Evolutionary conservation across 2,113 vertebrate species (phyloP), one percentile per base, ranked within the genome.

Genomic region (Semicossyphus pulcher): DNA sequence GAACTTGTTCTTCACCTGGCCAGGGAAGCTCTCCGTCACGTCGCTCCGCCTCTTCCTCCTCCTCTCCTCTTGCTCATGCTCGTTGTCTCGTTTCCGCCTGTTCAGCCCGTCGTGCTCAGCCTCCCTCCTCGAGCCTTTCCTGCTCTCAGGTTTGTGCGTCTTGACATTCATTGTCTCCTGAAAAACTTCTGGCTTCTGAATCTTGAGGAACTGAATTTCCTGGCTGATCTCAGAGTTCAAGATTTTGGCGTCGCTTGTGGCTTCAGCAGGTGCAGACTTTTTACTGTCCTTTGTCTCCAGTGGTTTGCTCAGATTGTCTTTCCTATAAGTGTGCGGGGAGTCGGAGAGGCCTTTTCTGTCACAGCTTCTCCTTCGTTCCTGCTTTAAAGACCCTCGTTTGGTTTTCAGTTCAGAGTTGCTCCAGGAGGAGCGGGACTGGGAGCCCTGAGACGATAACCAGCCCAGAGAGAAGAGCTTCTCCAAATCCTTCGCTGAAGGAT

Each of bases 401-500:
- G 75, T 57, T 41, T 82, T 85, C 8, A 68, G 80, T 18, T 62
- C 94, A 0, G 94, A 95, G 66, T 93, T 92, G 91, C 93, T 94
- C 74, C 90, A 94, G 53, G 94, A 64, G 61, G 94, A 93, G 86
- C 94, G 91, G 3, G 95, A 90, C 78, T 93, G 92, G n/a, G 93
- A 93, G 42, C 84, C 91, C 1, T 83, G 91, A 86, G 94, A 76
- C 0, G 95, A 91, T 0, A 92, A 87, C 48, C 93, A 93, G 31
- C 94, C 94, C 72, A 94, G 94, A 78, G 95, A 77, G 54, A 95
- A 88, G 4, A 93, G 84, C 67, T 85, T 92, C 86, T 96, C 95
- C 92, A 95, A 25, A 5, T 88, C 83, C 67, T 72, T 61, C 0
- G 58, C 48, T 1, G 90, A 88, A 0, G 88, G 72, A 0, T 87